These are phyloP conservation scores for Latrodectus elegans DNA, from an alignment of 2,888 invertebrate species.

Conservation along the genomic window DNA sequence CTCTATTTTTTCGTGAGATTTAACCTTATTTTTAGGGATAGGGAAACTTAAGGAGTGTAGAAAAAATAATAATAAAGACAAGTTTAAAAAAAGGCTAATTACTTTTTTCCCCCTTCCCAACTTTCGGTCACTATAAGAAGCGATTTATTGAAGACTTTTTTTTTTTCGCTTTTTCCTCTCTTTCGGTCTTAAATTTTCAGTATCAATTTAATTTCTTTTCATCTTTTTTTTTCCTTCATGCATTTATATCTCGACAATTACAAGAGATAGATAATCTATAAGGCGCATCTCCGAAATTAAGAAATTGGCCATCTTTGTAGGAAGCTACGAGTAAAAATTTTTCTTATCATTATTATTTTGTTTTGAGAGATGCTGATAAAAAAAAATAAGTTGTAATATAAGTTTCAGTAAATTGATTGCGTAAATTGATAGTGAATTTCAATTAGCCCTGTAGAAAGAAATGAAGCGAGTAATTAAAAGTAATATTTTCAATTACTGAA, in stretches of 20 bases:
- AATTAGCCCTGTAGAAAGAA: background rate
- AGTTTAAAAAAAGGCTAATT: conserved; percentile 10
- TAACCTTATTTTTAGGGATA: conserved; percentile 65
- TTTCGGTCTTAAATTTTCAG: background rate
- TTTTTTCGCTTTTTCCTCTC: background rate
- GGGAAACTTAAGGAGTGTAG: conserved; percentile 22
- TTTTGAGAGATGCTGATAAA: background rate
- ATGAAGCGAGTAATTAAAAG: conserved; percentile 2
- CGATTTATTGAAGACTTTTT: conserved; percentile 5
- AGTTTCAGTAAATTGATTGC: conserved; percentile 5
- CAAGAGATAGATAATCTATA: conserved; percentile 5
- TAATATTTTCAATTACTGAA: conserved; percentile 5
- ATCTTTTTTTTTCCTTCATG: background rate
- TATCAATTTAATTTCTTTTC: conserved; percentile 1
- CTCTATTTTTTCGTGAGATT: conserved; percentile 46
- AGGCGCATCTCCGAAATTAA: background rate
- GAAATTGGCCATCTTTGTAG: conserved; percentile 2
- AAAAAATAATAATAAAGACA: background rate
- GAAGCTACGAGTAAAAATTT: background rate
- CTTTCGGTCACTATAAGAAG: background rate
- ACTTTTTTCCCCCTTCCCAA: background rate
- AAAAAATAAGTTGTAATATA: background rate
- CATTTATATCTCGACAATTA: background rate
- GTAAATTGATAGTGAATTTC: conserved; percentile 3
- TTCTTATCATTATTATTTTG: background rate